Evolutionary conservation across 2,888 invertebrate genomes (phyloP), one percentile per base, ranked within the genome.

Genomic region (Orthosia cruda): DNA sequence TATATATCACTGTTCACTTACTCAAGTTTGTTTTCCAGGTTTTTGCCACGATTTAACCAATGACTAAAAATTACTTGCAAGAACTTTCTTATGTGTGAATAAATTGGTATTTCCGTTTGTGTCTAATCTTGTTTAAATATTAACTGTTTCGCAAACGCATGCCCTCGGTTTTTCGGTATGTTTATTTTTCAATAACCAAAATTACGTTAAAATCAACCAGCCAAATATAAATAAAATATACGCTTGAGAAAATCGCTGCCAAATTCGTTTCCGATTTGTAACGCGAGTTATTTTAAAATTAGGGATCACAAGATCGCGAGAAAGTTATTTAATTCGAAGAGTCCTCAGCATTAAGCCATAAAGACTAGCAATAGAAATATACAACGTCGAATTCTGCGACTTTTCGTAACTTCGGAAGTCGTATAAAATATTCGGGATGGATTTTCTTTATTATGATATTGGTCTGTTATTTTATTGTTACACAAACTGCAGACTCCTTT

Each of bases 241-340:
- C 59, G 32, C 57, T 67, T 20, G 26, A 72, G n/a, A 63, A 72
- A 57, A 55, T 74, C 67, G 23, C 16, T n/a, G 4, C 40, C 16
- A 58, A n/a, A 74, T 83, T 80, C 61, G 71, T 58, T 81, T 73
- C 40, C 45, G 59, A 66, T 45, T 75, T 54, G 20, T 76, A 72
- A 77, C 52, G 63, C 23, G 20, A 74, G 15, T 64, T 72, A 68
- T 66, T 84, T 76, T 77, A 77, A 84, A 85, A n/a, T n/a, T n/a
- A 79, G 71, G 76, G 81, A 79, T 87, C 77, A 81, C 66, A 64
- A 71, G 71, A 81, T 74, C 71, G 49, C 58, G 59, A 84, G 66
- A 64, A 74, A 77, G 71, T 77, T 84, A 84, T 87, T 84, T 71
- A 81, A 87, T 84, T 84, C 71, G 74, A 84, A 81, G 84, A 81